A percentile compares a stretch with the other conserved stretches of the same genome.
These are phyloP conservation scores for Drosophila flavopinicola DNA, from an alignment of 2,888 invertebrate species.

Conservation along the genomic window DNA sequence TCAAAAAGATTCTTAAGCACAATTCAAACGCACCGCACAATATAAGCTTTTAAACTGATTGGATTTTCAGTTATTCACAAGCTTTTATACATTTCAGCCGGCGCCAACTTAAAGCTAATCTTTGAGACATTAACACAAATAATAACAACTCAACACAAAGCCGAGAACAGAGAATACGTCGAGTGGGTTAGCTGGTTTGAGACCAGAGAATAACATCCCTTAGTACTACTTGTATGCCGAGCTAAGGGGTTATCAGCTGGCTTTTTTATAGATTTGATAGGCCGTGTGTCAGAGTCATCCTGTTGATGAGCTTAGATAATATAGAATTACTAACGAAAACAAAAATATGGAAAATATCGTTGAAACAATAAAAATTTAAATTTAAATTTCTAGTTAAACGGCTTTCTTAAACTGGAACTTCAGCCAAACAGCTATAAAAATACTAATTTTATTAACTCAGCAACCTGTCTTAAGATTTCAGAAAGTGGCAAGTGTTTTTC, in stretches of 20 bases:
- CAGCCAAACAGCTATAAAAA: conserved; percentile 4
- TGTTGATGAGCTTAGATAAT: not conserved
- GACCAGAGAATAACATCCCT: conserved; percentile 42
- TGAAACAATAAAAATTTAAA: conserved; percentile 43
- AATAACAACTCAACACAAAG: conserved; percentile 42
- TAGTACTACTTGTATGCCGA: conserved; percentile 1
- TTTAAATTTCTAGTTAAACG: conserved; percentile 68
- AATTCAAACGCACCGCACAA: conserved; percentile 39
- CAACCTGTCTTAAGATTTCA: conserved; percentile 39
- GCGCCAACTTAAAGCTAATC: conserved; percentile 48
- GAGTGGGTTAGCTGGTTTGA: no score
- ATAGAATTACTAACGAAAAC: conserved; percentile 16
- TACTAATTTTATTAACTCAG: conserved; percentile 16
- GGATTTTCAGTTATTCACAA: conserved; percentile 36
- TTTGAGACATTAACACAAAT: conserved; percentile 45
- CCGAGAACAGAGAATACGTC: no score
- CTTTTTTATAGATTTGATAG: conserved; percentile 20
- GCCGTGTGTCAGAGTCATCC: conserved; percentile 1
- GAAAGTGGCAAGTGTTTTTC: conserved; percentile 16
- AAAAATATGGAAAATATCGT: conserved; percentile 15
- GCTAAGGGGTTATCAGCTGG: conserved; percentile 48
- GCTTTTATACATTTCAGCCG: conserved; percentile 76
- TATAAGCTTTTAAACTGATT: conserved; percentile 65
- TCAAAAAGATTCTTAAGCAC: conserved; percentile 1
- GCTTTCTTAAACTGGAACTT: conserved; percentile 37